phyloP scores from a whole-genome alignment of 2,113 vertebrate genomes.

The Phycodurus eques region DNA sequence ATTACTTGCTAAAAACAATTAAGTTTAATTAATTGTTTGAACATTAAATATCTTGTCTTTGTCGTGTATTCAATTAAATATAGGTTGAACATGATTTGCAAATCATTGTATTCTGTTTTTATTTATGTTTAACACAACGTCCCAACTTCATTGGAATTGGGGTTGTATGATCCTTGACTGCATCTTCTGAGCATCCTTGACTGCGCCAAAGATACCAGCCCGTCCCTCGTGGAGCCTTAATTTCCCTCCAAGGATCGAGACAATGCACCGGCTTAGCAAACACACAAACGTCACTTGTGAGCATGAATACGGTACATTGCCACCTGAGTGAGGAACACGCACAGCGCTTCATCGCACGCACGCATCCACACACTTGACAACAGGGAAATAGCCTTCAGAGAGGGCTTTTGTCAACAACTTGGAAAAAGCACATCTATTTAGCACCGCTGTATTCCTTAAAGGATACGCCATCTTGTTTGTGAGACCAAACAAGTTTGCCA shows the following conservation, averaged over 20 bases:
- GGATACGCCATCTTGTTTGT: constrained; percentile 59
- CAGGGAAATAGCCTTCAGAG: constrained; percentile 59
- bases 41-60: too few relatives aligned
- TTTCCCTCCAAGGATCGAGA: constrained; percentile 36
- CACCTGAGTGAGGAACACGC: constrained; percentile 34
- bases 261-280: constrained; percentile 24
- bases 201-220: constrained; percentile 40
- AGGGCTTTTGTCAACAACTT: constrained; percentile 66
- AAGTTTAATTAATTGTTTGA: too few relatives aligned
- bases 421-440: constrained; percentile 63
- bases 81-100: too few relatives aligned
- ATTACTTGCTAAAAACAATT: too few relatives aligned
- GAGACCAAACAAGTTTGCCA: constrained; percentile 48
- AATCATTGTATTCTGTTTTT: too few relatives aligned
- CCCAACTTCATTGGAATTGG: too few relatives aligned
- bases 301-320: constrained; percentile 22
- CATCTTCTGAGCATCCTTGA: constrained; percentile 42
- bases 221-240: constrained; percentile 38
- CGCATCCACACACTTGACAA: constrained; percentile 23
- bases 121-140: too few relatives aligned
- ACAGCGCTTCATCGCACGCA: neutral
- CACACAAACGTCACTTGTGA: constrained; percentile 18
- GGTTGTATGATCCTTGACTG: neutral
- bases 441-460: constrained; percentile 55
- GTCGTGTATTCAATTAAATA: too few relatives aligned